A percentile compares a stretch with the other conserved stretches of the same genome.
These are phyloP conservation scores for Lepus europaeus DNA, from an alignment of 2,113 vertebrate genomes.

Conservation along the genomic window DNA sequence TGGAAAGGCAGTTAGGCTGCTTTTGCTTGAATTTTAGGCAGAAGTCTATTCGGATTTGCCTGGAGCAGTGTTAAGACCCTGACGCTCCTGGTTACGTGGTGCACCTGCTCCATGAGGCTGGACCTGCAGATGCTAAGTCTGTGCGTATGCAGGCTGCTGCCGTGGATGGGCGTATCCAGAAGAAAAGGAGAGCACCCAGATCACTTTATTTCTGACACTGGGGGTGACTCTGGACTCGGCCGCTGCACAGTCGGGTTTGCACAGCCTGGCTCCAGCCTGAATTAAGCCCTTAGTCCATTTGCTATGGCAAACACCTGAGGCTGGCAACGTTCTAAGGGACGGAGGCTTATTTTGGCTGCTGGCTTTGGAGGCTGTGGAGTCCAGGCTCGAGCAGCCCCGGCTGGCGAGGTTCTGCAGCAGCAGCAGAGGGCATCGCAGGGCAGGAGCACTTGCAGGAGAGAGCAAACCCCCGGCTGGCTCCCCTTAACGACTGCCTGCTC, in stretches of 20 bases:
- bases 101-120: not conserved
- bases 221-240: not conserved
- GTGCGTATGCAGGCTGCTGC: slow-evolving; percentile 37
- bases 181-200: not conserved
- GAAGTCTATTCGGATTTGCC: not conserved
- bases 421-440: too few relatives aligned
- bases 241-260: too few relatives aligned
- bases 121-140: slow-evolving; percentile 27
- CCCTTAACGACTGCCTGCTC: too few relatives aligned
- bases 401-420: too few relatives aligned
- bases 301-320: too few relatives aligned
- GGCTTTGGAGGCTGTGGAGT: too few relatives aligned
- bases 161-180: not conserved
- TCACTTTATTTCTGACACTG: not conserved
- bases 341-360: too few relatives aligned
- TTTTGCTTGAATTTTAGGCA: slow-evolving; percentile 7
- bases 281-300: too few relatives aligned
- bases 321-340: too few relatives aligned
- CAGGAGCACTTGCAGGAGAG: too few relatives aligned
- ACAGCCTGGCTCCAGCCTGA: not conserved
- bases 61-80: slow-evolving; percentile 46
- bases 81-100: not conserved
- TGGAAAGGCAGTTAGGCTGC: not conserved
- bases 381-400: too few relatives aligned
- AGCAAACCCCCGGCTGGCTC: too few relatives aligned